Base-by-base conservation (phyloP, 2,888 invertebrate genomes). In the Blera fallax region DNA sequence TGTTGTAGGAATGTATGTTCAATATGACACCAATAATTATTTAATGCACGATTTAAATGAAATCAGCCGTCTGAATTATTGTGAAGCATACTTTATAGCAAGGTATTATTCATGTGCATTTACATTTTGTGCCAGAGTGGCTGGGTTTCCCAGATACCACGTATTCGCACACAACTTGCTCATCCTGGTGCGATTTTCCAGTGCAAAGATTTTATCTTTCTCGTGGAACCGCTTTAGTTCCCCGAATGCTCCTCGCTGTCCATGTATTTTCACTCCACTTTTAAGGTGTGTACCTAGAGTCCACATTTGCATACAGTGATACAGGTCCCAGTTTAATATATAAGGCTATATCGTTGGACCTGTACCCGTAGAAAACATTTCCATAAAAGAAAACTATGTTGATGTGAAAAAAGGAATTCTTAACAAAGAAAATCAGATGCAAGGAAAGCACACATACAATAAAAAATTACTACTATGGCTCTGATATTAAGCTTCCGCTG, bases 151-250 rank as follows among this genome's bases (percentile, higher is more conserved):
- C 3, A 2, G 48, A 14, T 54, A 3, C 16, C 32, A 7, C 29
- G 8, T 32, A 50, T n/a, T 5, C 4, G 6, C n/a, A 50, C 11
- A 48, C 48, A 48, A 16, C 21, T 24, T 0, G 18, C 24, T 11
- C 24, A 32, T 45, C 27, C 29, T 18, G 2, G 11, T 64, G 4
- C 45, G 29, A 64, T 45, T 64, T 29, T 45, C 29, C 62, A 45
- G 29, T 3, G 29, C 45, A 64, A 64, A 64, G 29, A 64, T 64
- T 64, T 29, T 64, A 64, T 64, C 45, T 64, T 64, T 29, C 18
- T 64, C 1, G 11, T 48, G 45, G 18, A 32, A 48, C 18, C 18
- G 29, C 43, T 64, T 64, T 32, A n/a, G 62, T 64, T 64, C 29
- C 16, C 45, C 8, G 14, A 16, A 62, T 60, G 27, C 40, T 14